Evolutionary conservation across 2,113 vertebrate genomes (phyloP).

Genomic region (Brachyistius frenatus): DNA sequence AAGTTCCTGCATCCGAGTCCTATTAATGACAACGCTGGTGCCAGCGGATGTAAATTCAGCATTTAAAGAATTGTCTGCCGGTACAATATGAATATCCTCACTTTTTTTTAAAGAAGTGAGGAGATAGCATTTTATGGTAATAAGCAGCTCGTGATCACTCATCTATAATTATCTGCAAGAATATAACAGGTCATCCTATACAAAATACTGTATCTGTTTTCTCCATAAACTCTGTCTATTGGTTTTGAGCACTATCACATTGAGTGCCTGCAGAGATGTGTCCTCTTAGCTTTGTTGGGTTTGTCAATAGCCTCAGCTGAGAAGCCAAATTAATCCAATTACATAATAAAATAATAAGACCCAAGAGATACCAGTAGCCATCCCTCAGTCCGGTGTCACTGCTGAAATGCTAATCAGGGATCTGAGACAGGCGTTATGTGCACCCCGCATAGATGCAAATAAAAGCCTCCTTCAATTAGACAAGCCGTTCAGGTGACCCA

Average conservation of each 20-base stretch:
- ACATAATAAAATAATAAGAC: conserved; percentile 21
- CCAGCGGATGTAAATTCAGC: neutral
- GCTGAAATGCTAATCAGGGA: conserved; percentile 42
- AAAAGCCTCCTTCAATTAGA: conserved; percentile 29
- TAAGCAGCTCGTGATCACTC: neutral
- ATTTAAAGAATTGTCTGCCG: neutral
- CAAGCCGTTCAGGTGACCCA: conserved; percentile 2
- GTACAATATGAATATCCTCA: neutral
- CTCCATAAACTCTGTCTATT: neutral
- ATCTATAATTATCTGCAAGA: neutral
- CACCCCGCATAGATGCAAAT: conserved; percentile 25
- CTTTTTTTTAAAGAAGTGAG: neutral
- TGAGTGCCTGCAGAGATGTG: conserved; percentile 20
- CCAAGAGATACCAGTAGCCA: conserved; percentile 5
- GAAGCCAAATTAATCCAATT: conserved; percentile 42
- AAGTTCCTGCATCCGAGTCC: neutral
- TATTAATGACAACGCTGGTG: neutral
- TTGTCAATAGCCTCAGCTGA: conserved; percentile 21
- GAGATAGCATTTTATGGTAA: neutral
- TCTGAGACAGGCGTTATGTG: neutral
- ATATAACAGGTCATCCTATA: neutral
- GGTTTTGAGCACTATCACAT: neutral
- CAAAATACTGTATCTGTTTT: neutral
- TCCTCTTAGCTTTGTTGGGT: conserved; percentile 20
- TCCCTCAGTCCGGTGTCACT: conserved; percentile 3